Base-by-base conservation (phyloP, 1,140 invertebrate genomes). In the Monomorium pharaonis region DNA sequence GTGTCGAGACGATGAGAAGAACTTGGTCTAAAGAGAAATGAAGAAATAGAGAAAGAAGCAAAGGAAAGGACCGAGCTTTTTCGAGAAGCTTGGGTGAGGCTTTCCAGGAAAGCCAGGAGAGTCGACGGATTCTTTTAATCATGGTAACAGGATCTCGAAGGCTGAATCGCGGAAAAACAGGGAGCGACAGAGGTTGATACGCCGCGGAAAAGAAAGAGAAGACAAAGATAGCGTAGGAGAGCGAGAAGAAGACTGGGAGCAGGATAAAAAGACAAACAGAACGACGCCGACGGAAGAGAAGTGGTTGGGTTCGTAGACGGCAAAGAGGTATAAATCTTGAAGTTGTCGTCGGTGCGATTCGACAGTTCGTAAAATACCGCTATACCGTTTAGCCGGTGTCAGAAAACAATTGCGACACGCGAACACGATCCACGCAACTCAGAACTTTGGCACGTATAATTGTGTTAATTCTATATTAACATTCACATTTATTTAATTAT, bases 91-190 rank as follows among this genome's bases (percentile, higher is more conserved):
- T 27, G 56, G 30, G 27, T 58, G 51, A 72, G n/a, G 65, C 78
- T 83, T 83, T 83, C 51, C 42, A 18, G 27, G 4, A 33, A 18
- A 56, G 47, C 81, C 54, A 37, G 62, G 49, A 72, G 27, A 83
- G 33, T 83, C 78, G 67, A 83, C 78, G 78, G 67, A 83, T 88
- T 89, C 87, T 88, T 89, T 89, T 89, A 89, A 88, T 89, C 88
- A 88, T 81, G 87, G 76, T 76, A 89, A 86, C 88, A 89, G 87
- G 87, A 88, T 88, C 88, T 77, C 75, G 75, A 47, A 67, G 60
- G 67, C 87, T 77, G 87, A 88, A 83, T 88, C 84, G 88, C 30
- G 84, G 42, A 60, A 65, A 76, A 76, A 51, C 65, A 47, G 44
- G 18, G 33, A 83, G 12, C 18, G 81, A 47, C 49, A 58, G 54